Base-by-base conservation (phyloP, 2,888 invertebrate genomes). In the Hyles lineata region DNA sequence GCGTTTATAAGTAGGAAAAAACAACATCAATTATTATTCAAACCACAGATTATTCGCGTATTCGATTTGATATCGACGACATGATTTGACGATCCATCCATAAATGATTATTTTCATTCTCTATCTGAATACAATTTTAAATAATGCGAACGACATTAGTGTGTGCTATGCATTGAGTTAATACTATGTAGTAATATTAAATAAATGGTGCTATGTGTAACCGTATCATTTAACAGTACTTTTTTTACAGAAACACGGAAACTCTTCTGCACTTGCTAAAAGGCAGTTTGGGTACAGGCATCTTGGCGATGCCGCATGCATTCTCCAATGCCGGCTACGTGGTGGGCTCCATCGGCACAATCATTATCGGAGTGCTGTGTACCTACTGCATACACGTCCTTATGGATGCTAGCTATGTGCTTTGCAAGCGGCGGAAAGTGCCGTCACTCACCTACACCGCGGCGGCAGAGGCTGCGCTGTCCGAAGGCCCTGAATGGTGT, bases 301-400 rank as follows among this genome's bases (percentile, higher is more conserved):
- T 98, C 80, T 94, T 99, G 72, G 98, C 98, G 6, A 97, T 99
- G 97, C 98, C 98, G 0, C 95, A 96, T 78, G 98, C 98, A 0
- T 97, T 98, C 87, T 95, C 96, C 80, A 96, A 98, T 87, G 96
- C 98, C 0, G 98, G 98, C 2, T 96, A 97, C 80, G 93, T 96
- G 74, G 96, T 98, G 5, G 99, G 99, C 15, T 87, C 96, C 1
- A 91, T 97, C 25, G 98, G 98, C 9, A 97, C 99, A 0, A 89
- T 98, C 17, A 82, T 98, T 5, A 98, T 99, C 79, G 99, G 99
- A 0, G 89, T 97, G 32, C 96, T 99, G 55, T 98, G 98, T 91
- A 97, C 98, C 5, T 99, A 99, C 90, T 99, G 99, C 87, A 98
- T 99, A 91, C 98, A 99, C 87, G 95, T 98, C 76, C 94, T 99